Evolutionary conservation across 2,888 invertebrate genomes (phyloP), one percentile per base, ranked within the genome.

Genomic region (Julus scandinavius): DNA sequence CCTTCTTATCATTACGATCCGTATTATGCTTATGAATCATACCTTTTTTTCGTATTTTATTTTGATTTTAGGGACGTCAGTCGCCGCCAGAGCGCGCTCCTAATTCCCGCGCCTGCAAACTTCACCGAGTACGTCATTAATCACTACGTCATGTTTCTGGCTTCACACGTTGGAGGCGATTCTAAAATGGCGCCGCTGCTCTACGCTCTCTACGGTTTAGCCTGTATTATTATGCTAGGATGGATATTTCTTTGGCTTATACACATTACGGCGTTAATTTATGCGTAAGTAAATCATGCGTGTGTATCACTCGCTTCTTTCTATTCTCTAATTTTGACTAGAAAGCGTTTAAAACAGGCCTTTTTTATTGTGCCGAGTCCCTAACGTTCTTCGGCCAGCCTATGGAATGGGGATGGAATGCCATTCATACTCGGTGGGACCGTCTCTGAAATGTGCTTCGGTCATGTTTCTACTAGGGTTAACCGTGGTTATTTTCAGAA

Each of bases 111-210:
- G 54, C 85, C 88, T 41, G 40, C 85, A 29, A 84, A 85, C 88
- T 11, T 83, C 88, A 54, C 54, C 85, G 88, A 88, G 15, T 72
- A 72, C 63, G 63, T 72, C 63, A 72, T 72, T 72, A 72, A 72
- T 72, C 63, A 72, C 63, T 72, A 72, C 63, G 63, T 72, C 63
- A 72, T 17, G 6, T 72, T 72, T 72, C 54, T 88, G n/a, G 88
- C 84, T 38, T 86, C 50, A 86, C 88, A 88, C 58, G 88, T 86
- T 85, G 84, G 85, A 54, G 88, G 88, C 50, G 88, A 88, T 63
- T 88, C 88, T 40, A 88, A 88, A 63, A 88, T 88, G 88, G 88
- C 88, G 86, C 88, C 88, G 72, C 29, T 86, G 50, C 45, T 88
- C 58, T 87, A 63, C 58, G 88, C 87, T 63, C 29, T 88, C 17